Evolutionary conservation across 2,797 vertebrate species (phyloP), one percentile per base, ranked within the genome.

Genomic region (Sebastes matsubarae): DNA sequence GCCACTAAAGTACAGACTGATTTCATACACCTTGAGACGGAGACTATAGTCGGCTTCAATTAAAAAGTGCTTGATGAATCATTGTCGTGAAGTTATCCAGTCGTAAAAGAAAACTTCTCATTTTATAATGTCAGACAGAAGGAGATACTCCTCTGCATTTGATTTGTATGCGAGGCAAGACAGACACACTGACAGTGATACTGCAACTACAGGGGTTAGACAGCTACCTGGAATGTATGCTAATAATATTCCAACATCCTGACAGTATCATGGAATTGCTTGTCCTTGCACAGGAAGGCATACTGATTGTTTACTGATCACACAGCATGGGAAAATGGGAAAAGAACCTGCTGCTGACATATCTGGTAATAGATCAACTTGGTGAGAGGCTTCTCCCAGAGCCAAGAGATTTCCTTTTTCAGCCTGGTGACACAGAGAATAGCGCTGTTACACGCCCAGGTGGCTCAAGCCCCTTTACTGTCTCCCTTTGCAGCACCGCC

Each of bases 11-110:
- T 29, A 77, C 13, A 74, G 81, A 77, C 58, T 75, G 71, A 86
- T 80, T 85, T 65, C 14, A 61, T 61, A 82, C 74, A 85, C 70
- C 72, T 67, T 55, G 75, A 88, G 82, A 86, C 67, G 13, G 64
- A 85, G 52, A 64, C 72, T 68, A 67, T 60, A 79, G 78, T 77
- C 61, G 4, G 29, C 82, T 79, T 72, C 60, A 64, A 78, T 86
- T 89, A 78, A 82, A 87, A 75, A 64, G 55, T 27, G 69, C 54
- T 68, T 77, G 69, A 90, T 90, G 84, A 89, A 82, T 92, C 68
- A 76, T 73, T 86, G 80, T 78, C 64, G 38, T 60, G 27, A 72
- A 78, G 78, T 75, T 46, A 82, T 86, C 86, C 79, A 76, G 77
- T 82, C 69, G 71, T 79, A 72, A 79, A 84, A 85, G 71, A 50